Conservation (phyloP, 1,140 invertebrate species). For the Popillia japonica region DNA sequence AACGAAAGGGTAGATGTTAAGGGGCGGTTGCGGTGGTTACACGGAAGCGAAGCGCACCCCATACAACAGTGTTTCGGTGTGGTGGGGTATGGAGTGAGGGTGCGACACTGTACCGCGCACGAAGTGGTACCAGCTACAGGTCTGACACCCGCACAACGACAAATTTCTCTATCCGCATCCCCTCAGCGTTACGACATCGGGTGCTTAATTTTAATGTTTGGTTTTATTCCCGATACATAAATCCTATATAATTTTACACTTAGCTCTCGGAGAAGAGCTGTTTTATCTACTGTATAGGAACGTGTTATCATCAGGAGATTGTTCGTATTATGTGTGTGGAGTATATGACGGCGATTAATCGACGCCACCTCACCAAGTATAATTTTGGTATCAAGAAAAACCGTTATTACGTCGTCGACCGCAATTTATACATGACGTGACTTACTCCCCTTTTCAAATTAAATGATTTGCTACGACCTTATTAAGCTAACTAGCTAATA, state of each 20-base stretch:
- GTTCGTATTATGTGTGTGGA: constrained; percentile 11
- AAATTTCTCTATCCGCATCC: constrained; percentile 33
- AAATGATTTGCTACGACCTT: constrained; percentile 33
- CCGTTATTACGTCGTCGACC: constrained; percentile 28
- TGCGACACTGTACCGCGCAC: constrained; percentile 17
- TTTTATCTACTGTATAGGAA: not conserved
- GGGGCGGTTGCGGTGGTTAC: constrained; percentile 27
- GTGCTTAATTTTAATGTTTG: constrained; percentile 33
- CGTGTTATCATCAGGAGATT: not conserved
- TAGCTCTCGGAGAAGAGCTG: not conserved
- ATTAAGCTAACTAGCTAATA: constrained; percentile 34
- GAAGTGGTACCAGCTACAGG: constrained; percentile 18
- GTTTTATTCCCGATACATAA: constrained; percentile 33
- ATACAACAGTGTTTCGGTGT: not conserved
- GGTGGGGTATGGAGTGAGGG: not conserved
- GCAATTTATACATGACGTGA: constrained; percentile 26
- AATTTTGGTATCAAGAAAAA: constrained; percentile 29
- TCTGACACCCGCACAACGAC: constrained; percentile 30
- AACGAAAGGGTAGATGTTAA: constrained; percentile 31
- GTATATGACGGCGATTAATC: not conserved
- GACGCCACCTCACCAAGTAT: not conserved
- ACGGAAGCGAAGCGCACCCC: not conserved
- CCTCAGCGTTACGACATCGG: constrained; percentile 25
- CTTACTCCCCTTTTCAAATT: constrained; percentile 32
- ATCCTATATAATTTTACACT: constrained; percentile 35